Evolutionary conservation across 1,140 invertebrate genomes (phyloP).

Genomic region (Pinna nobilis): DNA sequence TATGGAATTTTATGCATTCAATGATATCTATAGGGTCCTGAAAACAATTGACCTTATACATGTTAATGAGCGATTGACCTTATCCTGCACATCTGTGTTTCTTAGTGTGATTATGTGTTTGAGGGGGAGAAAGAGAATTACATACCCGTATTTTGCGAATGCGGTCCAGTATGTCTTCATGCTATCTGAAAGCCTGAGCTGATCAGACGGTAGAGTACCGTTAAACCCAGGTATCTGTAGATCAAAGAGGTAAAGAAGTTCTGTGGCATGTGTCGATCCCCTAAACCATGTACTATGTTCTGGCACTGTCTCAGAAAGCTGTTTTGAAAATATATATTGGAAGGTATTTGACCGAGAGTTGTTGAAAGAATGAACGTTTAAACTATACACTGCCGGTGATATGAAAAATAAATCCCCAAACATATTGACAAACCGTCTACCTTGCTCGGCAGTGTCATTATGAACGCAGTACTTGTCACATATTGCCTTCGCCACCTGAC

Average conservation of each 20-base stretch:
- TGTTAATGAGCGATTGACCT: too few species aligned
- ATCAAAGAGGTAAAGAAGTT: not conserved
- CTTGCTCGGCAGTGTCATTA: not conserved
- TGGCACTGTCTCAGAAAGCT: not conserved
- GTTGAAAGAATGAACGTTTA: not conserved
- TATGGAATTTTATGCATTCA: too few species aligned
- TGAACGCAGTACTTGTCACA: not conserved
- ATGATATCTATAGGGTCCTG: too few species aligned
- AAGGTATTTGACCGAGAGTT: not conserved
- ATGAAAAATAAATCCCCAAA: not conserved
- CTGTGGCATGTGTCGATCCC: not conserved
- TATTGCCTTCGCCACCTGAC: not conserved
- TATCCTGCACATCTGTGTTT: too few species aligned
- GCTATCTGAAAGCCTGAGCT: slow-evolving; percentile 3
- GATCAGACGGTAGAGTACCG: not conserved
- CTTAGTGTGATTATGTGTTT: too few species aligned
- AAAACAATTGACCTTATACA: too few species aligned
- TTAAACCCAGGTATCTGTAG: not conserved
- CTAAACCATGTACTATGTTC: not conserved
- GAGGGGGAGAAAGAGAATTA: not conserved
- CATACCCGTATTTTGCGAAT: slow-evolving; percentile 47
- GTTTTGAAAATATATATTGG: slow-evolving; percentile 2
- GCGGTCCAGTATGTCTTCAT: slow-evolving; percentile 40
- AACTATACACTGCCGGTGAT: not conserved
- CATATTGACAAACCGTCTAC: not conserved